These are phyloP conservation scores for Upupa epops DNA, from an alignment of 2,113 vertebrate species.

Conservation along the genomic window DNA sequence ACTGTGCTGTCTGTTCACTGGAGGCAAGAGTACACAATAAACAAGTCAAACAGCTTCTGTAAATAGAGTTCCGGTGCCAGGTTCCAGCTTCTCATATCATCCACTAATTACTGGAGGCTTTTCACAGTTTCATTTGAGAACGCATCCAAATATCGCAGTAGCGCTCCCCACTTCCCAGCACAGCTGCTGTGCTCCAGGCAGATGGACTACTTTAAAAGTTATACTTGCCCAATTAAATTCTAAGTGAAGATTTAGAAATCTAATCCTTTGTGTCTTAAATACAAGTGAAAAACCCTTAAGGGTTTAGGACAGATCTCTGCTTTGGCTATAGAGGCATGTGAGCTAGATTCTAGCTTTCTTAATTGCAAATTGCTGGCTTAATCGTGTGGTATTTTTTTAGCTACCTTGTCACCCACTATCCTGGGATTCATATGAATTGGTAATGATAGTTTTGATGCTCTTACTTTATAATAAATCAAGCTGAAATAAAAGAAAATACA, in stretches of 20 bases:
- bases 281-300: conserved; percentile 11
- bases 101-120: conserved; percentile 28
- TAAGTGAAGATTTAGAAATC: conserved; percentile 13
- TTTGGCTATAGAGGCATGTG: neutral
- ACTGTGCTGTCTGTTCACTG: neutral
- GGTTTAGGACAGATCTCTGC: neutral
- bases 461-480: neutral
- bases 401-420: neutral
- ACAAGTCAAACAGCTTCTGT: neutral
- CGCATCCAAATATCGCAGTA: conserved; percentile 31
- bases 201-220: conserved; percentile 32
- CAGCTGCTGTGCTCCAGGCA: conserved; percentile 52
- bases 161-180: neutral
- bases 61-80: conserved; percentile 19
- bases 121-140: conserved; percentile 14
- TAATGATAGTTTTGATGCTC: neutral
- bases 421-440: neutral
- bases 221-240: conserved; percentile 42
- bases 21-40: neutral
- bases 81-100: neutral
- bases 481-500: neutral
- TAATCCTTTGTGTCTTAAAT: conserved; percentile 24
- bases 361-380: neutral
- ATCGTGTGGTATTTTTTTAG: neutral
- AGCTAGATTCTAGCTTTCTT: neutral